Base-by-base conservation (phyloP, 2,888 invertebrate species). In the Mesoligia furuncula region DNA sequence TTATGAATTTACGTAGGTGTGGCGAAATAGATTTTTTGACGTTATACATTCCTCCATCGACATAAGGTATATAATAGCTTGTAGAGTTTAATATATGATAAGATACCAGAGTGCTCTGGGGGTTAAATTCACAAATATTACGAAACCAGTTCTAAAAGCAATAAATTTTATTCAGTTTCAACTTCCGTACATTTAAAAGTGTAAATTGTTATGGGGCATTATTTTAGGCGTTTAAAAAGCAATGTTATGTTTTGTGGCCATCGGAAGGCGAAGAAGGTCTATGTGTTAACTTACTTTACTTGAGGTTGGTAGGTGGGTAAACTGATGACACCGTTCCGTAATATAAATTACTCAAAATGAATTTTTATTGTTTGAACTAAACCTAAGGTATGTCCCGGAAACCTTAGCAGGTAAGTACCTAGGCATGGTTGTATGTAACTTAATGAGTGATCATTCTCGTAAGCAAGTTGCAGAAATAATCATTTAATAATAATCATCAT, bases 211-310 rank as follows among this genome's bases (percentile, higher is more conserved):
- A 90, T 87, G 92, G 91, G 88, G 90, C 89, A 93, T 92, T 92
- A 92, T 93, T 93, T 92, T 91, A 90, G 89, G 87, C 90, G 88
- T 90, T 91, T 92, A 94, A 94, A 95, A 92, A 95, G 95, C 95
- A 93, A 93, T 94, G 86, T 91, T 93, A 91, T 95, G 95, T 95
- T 94, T 87, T 85, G 87, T 87, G 90, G 86, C 88, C 87, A 90
- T 73, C 73, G 76, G 90, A 87, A 90, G 89, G 86, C 77, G 86
- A 85, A 86, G 86, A 80, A 75, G 75, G 81, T 80, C 69, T 80
- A 88, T 69, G 90, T 90, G 90, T 89, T 90, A 90, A 89, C 85
- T 89, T 84, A 84, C 83, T 85, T 83, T 73, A 84, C 86, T 84
- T 77, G 67, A 45, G 51, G 36, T 39, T n/a, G 36, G n/a, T 69